phyloP scores from a whole-genome alignment of 1,140 invertebrate genomes.

The Drosophila kanapiae region DNA sequence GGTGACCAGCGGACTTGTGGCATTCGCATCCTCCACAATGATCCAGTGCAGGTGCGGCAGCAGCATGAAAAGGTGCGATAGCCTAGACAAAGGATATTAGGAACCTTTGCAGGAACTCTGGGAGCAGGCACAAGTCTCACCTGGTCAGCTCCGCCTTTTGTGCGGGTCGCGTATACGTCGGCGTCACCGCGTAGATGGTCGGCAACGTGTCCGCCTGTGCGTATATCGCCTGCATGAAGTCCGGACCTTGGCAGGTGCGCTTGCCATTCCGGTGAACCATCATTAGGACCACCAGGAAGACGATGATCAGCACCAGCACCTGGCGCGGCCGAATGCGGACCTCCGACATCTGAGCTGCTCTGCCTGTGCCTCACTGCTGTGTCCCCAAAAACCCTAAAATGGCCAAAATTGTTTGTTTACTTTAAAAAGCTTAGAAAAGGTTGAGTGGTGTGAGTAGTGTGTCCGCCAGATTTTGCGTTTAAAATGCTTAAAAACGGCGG shows the following conservation, averaged over 20 bases:
- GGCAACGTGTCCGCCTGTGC: conserved; percentile 85
- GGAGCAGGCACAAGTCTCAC: conserved; percentile 70
- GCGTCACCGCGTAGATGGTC: conserved; percentile 95
- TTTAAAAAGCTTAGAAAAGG: background rate
- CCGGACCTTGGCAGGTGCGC: conserved; percentile 70
- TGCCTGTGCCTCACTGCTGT: background rate
- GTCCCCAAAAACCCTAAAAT: background rate
- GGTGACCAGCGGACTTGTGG: conserved; percentile 91
- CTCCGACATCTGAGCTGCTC: conserved; percentile 68
- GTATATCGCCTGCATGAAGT: conserved; percentile 82
- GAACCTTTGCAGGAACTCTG: background rate
- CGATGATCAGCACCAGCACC: conserved; percentile 76
- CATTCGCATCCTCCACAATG: conserved; percentile 94
- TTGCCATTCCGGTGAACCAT: conserved; percentile 78
- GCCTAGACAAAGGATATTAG: conserved; percentile 85
- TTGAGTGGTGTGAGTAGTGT: background rate
- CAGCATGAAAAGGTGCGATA: conserved; percentile 95
- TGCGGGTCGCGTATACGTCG: conserved; percentile 94
- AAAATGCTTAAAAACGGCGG: background rate
- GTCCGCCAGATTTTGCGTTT: background rate
- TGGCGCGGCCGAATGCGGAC: conserved; percentile 79
- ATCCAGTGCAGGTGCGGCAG: conserved; percentile 98
- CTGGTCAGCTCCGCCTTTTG: conserved; percentile 98
- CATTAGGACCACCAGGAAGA: conserved; percentile 73
- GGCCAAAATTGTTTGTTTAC: conserved; percentile 13